phyloP scores from a whole-genome alignment of 2,113 vertebrate species.

The Saimiri boliviensis region DNA sequence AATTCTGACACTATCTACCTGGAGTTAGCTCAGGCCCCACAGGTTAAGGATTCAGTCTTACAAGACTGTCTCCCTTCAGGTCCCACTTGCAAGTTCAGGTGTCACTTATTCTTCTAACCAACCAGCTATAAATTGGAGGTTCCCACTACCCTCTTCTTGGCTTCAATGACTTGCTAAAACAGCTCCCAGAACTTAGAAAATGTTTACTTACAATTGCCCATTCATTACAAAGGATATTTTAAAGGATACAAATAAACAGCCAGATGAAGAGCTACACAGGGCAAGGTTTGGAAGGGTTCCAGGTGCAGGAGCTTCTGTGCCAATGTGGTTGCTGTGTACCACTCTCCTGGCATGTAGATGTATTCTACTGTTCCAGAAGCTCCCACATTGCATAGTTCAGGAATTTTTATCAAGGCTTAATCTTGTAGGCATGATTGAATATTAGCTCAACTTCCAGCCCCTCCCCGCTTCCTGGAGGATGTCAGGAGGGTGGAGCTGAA shows the following conservation, averaged over 20 bases:
- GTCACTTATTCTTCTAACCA: neutral
- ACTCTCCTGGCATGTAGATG: neutral
- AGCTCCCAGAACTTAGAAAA: neutral
- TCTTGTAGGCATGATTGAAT: neutral
- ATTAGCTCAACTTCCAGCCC: neutral
- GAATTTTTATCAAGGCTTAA: neutral
- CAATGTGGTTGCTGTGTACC: neutral
- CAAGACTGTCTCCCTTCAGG: neutral
- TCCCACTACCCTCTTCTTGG: neutral
- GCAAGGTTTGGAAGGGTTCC: neutral
- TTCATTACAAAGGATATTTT: neutral
- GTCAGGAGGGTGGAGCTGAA: neutral
- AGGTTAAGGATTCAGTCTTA: neutral
- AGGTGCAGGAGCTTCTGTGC: neutral
- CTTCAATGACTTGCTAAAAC: neutral
- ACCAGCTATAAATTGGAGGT: neutral
- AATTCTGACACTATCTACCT: neutral
- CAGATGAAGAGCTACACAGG: neutral
- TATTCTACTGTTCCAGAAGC: too few relatives aligned
- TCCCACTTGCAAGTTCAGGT: neutral
- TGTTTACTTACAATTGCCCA: neutral
- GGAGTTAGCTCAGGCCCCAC: neutral
- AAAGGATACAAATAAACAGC: neutral
- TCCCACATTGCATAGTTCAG: neutral
- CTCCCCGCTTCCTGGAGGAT: neutral